Base-by-base conservation (phyloP, 2,888 invertebrate species). In the Sesia bembeciformis region DNA sequence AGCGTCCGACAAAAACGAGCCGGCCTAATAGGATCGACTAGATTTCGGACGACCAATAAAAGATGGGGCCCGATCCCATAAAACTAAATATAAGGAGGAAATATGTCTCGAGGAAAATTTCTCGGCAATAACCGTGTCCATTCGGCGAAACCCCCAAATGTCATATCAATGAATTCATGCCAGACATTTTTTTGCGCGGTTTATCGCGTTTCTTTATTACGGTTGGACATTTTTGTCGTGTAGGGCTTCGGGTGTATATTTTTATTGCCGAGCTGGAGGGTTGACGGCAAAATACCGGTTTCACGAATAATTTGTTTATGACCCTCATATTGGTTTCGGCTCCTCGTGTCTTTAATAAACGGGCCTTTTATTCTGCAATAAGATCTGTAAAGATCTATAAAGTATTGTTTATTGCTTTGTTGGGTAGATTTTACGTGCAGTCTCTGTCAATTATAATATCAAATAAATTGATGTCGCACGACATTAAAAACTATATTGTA, bases 131-230 rank as follows among this genome's bases (percentile, higher is more conserved):
- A 81, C 80, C 76, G 78, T 76, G 84, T 74, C 83, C 84, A 81
- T 86, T 84, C 75, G 74, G 70, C 70, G 67, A 77, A 78, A 77
- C 79, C 84, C 59, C 77, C 84, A 76, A 87, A 89, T 85, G 88
- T 86, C 87, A 88, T 88, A 88, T 81, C 89, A 77, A 88, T 89
- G 89, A 87, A 89, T 88, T 89, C 89, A 89, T 87, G 87, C 75
- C 73, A 67, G 74, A 75, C 74, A 78, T 85, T 89, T 89, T 84
- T 88, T 88, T 81, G 75, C 74, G 67, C 81, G 74, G 72, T 88
- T 88, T 89, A 89, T 88, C 84, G 83, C 81, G 70, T 76, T 83
- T 84, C 85, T 86, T 87, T 88, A 88, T 87, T 85, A 79, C 84
- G 87, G 86, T 84, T 74, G 79, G 72, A 64, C 76, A 74, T 85